A percentile compares a stretch with the other conserved stretches of the same genome.
These are phyloP conservation scores for Callithrix jacchus DNA, from an alignment of 2,113 vertebrate species.

Conservation along the genomic window DNA sequence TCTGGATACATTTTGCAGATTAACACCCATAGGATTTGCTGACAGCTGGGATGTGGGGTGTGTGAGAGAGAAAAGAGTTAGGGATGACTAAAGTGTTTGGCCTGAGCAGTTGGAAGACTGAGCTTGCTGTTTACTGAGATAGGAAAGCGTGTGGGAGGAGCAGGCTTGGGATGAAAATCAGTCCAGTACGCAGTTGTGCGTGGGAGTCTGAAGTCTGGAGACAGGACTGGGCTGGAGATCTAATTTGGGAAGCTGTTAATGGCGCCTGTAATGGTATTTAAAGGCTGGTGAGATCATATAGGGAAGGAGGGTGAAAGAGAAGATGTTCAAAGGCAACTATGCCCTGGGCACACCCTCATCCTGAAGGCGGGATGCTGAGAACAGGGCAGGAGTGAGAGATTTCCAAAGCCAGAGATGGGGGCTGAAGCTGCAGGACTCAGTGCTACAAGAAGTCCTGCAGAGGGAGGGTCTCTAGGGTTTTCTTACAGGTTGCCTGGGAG, in stretches of 20 bases:
- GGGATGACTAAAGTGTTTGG: background rate
- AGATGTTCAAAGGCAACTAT: background rate
- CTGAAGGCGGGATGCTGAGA: background rate
- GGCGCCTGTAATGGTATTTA: constrained; percentile 18
- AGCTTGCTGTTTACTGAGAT: constrained; percentile 33
- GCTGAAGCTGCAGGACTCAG: background rate
- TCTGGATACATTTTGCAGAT: background rate
- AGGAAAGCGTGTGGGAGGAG: constrained; percentile 10
- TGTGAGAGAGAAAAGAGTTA: background rate
- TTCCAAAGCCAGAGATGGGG: background rate
- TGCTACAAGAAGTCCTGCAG: background rate
- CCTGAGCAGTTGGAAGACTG: background rate
- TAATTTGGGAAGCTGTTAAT: constrained; percentile 31
- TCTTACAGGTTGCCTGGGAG: background rate
- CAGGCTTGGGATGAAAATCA: constrained; percentile 38
- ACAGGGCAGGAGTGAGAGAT: background rate
- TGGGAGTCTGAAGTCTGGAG: constrained; percentile 14
- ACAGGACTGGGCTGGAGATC: background rate
- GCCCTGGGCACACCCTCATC: background rate
- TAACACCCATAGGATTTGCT: background rate
- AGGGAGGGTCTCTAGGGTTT: background rate
- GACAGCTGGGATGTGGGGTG: constrained; percentile 23
- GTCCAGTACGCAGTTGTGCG: background rate
- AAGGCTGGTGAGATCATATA: background rate
- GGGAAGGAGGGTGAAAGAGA: background rate